Base-by-base conservation (phyloP, 2,113 vertebrate species). In the Percina caprodes region DNA sequence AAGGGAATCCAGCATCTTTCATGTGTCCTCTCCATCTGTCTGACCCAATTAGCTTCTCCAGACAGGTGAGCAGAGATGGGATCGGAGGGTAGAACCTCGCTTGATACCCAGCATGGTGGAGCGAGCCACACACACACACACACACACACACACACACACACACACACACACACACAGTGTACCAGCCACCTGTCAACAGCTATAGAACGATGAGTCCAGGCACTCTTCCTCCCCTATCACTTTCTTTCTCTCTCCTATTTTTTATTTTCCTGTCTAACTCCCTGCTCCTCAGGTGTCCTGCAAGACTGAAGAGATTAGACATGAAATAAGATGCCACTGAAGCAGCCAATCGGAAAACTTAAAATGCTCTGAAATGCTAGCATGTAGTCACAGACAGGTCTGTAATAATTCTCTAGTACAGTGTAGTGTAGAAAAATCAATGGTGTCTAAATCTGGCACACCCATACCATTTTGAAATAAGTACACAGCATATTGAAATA, bases 31-130 rank as follows among this genome's bases (percentile, higher is more conserved):
- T 88, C 88, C 89, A 89, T 88, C 90, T 92, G 85, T 87, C 91
- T 87, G 90, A 91, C 85, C 90, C 88, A 92, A 93, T 92, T 93
- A 92, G 77, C 80, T 85, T 78, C 78, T 71, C 42, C 7, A 59
- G 67, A 61, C 82, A 91, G 92, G 90, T 86, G 82, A 92, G 83
- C 77, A 54, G 82, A 85, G 72, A 15, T 45, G 3, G 68, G 63
- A 79, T 67, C 12, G 30, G 73, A 78, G 63, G 39, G 46, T 72
- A 52, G 83, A 89, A 81, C 70, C 82, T 82, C 80, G 3, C 59
- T 42, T 87, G 87, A 88, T 88, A 86, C 77, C 73, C 79, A 23
- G 75, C 0, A 5, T 72, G 77, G 68, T 13, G 77, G 39, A 74
- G 73, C 73, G 69, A 84, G 59, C 46, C 52, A 55, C 30, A 45